Base-by-base conservation (phyloP, 1,140 invertebrate species). In the Epicauta chinensis region DNA sequence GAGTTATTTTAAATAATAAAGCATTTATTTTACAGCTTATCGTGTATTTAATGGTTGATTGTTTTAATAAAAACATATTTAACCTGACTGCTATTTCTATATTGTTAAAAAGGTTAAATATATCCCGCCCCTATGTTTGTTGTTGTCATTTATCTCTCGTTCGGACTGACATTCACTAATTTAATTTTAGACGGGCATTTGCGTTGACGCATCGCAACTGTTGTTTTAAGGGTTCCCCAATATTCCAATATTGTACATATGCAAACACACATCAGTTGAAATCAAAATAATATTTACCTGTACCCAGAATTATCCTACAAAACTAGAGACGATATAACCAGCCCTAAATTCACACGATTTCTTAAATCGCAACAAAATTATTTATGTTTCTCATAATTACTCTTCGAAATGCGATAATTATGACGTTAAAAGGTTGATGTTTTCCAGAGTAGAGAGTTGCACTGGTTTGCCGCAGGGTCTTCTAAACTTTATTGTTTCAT, bases 211-310 rank as follows among this genome's bases (percentile, higher is more conserved):
- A 53, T 48, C 43, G 44, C 55, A 54, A 57, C 49, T 60, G 58
- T 60, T 60, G 55, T 60, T 60, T 60, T 60, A 60, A 60, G 58
- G 58, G 51, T 60, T 60, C 53, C 48, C 58, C 58, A 43, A 23
- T 49, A 58, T n/a, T n/a, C n/a, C n/a, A n/a, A n/a, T n/a, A n/a
- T n/a, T 47, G 51, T 40, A 40, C 23, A 47, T 32, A 51, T 29
- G 40, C 49, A 42, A 31, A 12, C 32, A 34, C 11, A 34, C 23
- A 23, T 32, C 48, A 50, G 35, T 38, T 35, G 37, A 49, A 49
- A 38, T 49, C 37, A 37, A 49, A 48, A 37, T 35, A 23, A 23
- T 23, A 23, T 23, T 23, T 23, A 23, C 23, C 23, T 23, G 23
- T 23, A 7, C 23, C 23, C n/a, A 7, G 7, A 23, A 23, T 23